phyloP scores from a whole-genome alignment of 2,888 invertebrate genomes.

The Dicyrtoma fusca region DNA sequence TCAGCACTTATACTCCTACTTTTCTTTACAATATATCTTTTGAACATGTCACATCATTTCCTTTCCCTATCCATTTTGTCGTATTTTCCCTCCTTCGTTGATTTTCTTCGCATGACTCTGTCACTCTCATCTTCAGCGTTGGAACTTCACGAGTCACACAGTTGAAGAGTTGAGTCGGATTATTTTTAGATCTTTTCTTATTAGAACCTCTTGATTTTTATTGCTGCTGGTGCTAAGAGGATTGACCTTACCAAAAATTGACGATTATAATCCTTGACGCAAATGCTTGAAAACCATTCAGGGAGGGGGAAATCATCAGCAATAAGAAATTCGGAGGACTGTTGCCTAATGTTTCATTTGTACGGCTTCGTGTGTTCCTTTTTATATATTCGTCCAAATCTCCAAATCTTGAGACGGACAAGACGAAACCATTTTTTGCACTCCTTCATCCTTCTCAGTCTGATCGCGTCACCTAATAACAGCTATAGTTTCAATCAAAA shows the following conservation, averaged over 20 bases:
- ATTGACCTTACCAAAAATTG: conserved; percentile 15
- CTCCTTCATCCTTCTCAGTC: too few relatives aligned
- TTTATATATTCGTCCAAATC: too few relatives aligned
- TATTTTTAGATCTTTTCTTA: conserved; percentile 21
- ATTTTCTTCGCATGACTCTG: background rate
- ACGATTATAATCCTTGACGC: conserved; percentile 16
- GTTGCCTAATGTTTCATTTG: too few relatives aligned
- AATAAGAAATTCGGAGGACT: too few relatives aligned
- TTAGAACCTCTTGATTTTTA: conserved; percentile 4
- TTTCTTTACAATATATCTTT: conserved; percentile 5
- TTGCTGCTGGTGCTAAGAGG: conserved; percentile 18
- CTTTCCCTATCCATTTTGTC: conserved; percentile 8
- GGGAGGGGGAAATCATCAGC: background rate
- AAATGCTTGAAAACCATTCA: background rate
- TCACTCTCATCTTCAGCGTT: conserved; percentile 9
- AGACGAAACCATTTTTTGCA: too few relatives aligned
- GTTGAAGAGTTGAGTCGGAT: background rate
- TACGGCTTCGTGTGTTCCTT: too few relatives aligned
- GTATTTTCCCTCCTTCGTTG: conserved; percentile 14
- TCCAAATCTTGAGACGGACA: too few relatives aligned
- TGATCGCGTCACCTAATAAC: too few relatives aligned
- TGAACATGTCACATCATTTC: conserved; percentile 16
- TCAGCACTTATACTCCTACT: conserved; percentile 16
- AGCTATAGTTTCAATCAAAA: too few relatives aligned
- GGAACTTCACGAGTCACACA: conserved; percentile 7